phyloP scores from a whole-genome alignment of 2,797 vertebrate species.

The Chelmon rostratus region DNA sequence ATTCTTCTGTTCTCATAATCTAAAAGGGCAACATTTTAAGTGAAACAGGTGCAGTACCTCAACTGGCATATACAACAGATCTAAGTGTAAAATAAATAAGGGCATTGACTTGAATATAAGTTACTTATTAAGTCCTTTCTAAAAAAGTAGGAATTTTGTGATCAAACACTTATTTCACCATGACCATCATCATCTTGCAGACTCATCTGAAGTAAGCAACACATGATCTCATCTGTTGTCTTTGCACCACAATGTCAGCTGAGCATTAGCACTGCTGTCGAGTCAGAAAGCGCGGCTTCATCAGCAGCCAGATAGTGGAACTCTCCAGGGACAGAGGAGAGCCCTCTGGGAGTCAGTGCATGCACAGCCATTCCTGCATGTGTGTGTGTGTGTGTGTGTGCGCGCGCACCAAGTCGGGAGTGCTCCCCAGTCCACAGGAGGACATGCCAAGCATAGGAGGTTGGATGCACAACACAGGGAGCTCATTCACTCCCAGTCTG shows the following conservation, averaged over 20 bases:
- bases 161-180: constrained; percentile 22
- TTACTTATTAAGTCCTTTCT: background rate
- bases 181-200: constrained; percentile 5
- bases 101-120: background rate
- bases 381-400: constrained; percentile 23
- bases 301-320: constrained; percentile 57
- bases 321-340: constrained; percentile 64
- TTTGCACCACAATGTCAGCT: constrained; percentile 48
- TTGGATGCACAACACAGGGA: constrained; percentile 71
- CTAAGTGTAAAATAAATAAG: background rate
- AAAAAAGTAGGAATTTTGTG: background rate
- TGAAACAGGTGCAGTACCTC: background rate
- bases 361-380: constrained; percentile 41
- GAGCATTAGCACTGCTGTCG: constrained; percentile 51
- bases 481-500: constrained; percentile 70
- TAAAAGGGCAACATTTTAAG: background rate
- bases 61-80: background rate
- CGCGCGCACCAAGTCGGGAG: constrained; percentile 2
- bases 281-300: constrained; percentile 57
- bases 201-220: constrained; percentile 30
- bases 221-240: constrained; percentile 40
- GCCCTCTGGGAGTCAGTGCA: constrained; percentile 52
- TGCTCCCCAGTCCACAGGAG: constrained; percentile 59
- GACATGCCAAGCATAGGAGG: constrained; percentile 65
- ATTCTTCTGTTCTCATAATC: background rate